phyloP scores from a whole-genome alignment of 2,113 vertebrate genomes.

The Herpetotheres cachinnans region DNA sequence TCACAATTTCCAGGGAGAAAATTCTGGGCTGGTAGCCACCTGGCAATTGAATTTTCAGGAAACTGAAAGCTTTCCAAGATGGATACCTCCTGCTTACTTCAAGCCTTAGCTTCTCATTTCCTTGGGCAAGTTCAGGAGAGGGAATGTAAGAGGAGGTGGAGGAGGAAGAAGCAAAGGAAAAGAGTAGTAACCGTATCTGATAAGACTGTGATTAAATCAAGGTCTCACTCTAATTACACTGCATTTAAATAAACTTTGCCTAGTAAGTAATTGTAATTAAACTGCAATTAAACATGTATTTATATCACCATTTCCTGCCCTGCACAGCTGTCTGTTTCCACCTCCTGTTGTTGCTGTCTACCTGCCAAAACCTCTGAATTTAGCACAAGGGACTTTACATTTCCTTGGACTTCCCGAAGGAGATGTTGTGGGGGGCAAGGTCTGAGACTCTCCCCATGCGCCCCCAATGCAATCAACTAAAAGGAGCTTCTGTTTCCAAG shows the following conservation, averaged over 20 bases:
- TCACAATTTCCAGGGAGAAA: slow-evolving; percentile 15
- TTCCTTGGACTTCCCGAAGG: slow-evolving; percentile 1
- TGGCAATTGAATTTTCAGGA: not conserved
- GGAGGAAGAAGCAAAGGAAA: slow-evolving; percentile 1
- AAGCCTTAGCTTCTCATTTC: not conserved
- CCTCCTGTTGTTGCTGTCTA: slow-evolving; percentile 64
- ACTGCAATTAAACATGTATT: slow-evolving; percentile 81
- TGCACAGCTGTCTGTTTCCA: slow-evolving; percentile 69
- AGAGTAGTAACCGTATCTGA: slow-evolving; percentile 57
- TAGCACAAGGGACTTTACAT: not conserved
- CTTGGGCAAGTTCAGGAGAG: not conserved
- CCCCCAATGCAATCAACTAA: not conserved
- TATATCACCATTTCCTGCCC: slow-evolving; percentile 73
- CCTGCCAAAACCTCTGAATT: slow-evolving; percentile 41
- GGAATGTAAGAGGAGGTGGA: not conserved
- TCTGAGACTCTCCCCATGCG: not conserved
- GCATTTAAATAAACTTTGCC: slow-evolving; percentile 79
- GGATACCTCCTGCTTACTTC: not conserved
- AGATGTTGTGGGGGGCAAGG: not conserved
- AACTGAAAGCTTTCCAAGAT: not conserved
- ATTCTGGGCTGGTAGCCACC: slow-evolving; percentile 27
- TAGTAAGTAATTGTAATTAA: slow-evolving; percentile 82
- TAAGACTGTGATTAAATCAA: slow-evolving; percentile 80
- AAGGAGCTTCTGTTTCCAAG: not conserved
- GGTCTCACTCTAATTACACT: slow-evolving; percentile 77